Percentiles rank a stretch among this genome's conserved stretches.
phyloP scores from a whole-genome alignment of 1,140 invertebrate genomes.

The Drosophila willistoni region DNA sequence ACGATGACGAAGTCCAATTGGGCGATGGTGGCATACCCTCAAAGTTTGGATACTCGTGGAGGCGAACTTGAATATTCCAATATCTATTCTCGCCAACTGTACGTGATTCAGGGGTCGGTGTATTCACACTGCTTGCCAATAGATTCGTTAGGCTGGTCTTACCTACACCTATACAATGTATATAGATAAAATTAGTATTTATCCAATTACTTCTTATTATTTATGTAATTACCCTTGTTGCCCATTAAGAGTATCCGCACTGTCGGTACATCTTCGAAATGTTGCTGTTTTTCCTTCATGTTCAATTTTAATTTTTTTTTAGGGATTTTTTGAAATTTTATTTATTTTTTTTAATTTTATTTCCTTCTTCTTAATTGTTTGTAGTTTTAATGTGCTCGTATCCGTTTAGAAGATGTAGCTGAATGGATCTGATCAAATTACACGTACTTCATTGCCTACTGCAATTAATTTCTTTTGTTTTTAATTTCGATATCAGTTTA shows the following conservation, averaged over 20 bases:
- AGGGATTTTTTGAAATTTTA: background rate
- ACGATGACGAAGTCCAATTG: conserved; percentile 51
- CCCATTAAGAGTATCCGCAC: conserved; percentile 55
- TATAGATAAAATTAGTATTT: background rate
- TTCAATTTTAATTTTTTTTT: background rate
- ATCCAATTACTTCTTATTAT: too few species aligned
- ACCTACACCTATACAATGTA: conserved; percentile 47
- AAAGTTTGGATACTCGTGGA: conserved; percentile 47
- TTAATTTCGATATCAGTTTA: background rate
- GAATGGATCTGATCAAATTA: background rate
- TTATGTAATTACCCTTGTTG: conserved; percentile 38
- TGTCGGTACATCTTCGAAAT: conserved; percentile 39
- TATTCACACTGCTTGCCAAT: conserved; percentile 46
- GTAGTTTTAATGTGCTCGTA: background rate
- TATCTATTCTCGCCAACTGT: conserved; percentile 24
- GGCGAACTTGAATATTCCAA: conserved; percentile 58
- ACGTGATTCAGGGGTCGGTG: conserved; percentile 44
- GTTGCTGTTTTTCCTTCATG: background rate
- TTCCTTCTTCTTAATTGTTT: background rate
- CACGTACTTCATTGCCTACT: background rate
- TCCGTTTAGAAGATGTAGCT: background rate
- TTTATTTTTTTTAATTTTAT: background rate
- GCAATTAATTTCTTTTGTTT: background rate
- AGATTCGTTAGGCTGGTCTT: conserved; percentile 60
- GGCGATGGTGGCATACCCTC: conserved; percentile 42